Percentiles rank a stretch among this genome's conserved stretches.
Evolutionary conservation across 2,797 vertebrate genomes (phyloP).

Genomic region (Microctenopoma stevenorrisi): DNA sequence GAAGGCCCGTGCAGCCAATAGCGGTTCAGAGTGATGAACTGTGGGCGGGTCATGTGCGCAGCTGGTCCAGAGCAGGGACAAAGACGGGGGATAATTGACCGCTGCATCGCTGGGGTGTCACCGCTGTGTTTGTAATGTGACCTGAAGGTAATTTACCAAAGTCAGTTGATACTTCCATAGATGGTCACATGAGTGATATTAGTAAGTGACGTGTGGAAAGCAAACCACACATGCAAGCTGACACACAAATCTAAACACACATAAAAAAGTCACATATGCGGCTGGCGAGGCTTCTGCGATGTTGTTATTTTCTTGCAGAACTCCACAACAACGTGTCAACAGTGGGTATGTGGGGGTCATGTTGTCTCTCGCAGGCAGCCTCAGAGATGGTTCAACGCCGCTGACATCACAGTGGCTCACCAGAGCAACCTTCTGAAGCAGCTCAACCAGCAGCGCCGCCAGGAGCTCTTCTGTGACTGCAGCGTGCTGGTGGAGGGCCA

Average conservation of each 20-base stretch:
- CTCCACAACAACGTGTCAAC: background rate
- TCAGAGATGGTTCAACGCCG: conserved; percentile 82
- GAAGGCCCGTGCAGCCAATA: conserved; percentile 75
- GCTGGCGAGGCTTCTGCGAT: background rate
- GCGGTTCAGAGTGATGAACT: conserved; percentile 31
- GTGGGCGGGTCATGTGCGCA: conserved; percentile 45
- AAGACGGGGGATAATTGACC: conserved; percentile 56
- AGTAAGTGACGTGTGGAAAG: background rate
- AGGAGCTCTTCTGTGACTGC: conserved; percentile 97
- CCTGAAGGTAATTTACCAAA: conserved; percentile 3
- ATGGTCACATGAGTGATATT: background rate
- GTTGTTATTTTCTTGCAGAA: conserved; percentile 13
- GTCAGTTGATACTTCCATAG: background rate
- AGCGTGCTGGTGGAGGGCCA: conserved; percentile 93
- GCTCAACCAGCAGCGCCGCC: conserved; percentile 92
- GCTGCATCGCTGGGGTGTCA: conserved; percentile 36
- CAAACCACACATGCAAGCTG: background rate
- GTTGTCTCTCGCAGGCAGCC: conserved; percentile 79
- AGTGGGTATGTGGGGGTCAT: conserved; percentile 30
- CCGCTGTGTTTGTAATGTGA: conserved; percentile 21
- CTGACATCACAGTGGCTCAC: conserved; percentile 94
- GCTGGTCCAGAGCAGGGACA: conserved; percentile 55
- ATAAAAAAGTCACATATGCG: background rate
- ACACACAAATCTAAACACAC: background rate
- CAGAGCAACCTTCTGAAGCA: conserved; percentile 93